Conservation (phyloP, 2,888 invertebrate genomes). For the Mongoloraphidia duomilia region DNA sequence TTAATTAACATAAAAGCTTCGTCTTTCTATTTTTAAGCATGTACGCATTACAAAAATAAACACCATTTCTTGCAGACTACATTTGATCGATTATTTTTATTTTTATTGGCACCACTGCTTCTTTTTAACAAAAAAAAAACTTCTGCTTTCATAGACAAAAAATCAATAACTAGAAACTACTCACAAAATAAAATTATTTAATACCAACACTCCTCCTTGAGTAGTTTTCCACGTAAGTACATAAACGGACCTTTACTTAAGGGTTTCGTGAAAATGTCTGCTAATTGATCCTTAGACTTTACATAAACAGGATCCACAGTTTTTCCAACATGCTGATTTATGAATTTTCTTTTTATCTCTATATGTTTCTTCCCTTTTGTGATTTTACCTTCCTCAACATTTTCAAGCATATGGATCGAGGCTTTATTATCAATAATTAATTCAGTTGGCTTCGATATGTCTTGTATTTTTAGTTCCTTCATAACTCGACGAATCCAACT, state of each 20-base stretch:
- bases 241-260: background rate
- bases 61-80: no score
- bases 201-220: constrained; percentile 7
- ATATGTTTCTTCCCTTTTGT: constrained; percentile 25
- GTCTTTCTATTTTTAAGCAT: no score
- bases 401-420: constrained; percentile 11
- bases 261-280: constrained; percentile 11
- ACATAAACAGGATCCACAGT: constrained; percentile 2
- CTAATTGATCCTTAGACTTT: constrained; percentile 6
- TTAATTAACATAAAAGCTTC: no score
- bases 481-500: constrained; percentile 13
- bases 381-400: constrained; percentile 8
- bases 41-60: no score
- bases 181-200: no score
- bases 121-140: no score
- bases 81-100: no score
- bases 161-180: no score
- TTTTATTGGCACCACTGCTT: no score
- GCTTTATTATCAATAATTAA: constrained; percentile 11
- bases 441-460: constrained; percentile 3
- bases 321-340: background rate
- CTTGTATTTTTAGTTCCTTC: constrained; percentile 6
- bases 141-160: no score
- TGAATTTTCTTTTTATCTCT: constrained; percentile 17
- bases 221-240: constrained; percentile 1